These are phyloP conservation scores for Zygothrica quintamaculata DNA, from an alignment of 2,888 invertebrate genomes.

Conservation along the genomic window DNA sequence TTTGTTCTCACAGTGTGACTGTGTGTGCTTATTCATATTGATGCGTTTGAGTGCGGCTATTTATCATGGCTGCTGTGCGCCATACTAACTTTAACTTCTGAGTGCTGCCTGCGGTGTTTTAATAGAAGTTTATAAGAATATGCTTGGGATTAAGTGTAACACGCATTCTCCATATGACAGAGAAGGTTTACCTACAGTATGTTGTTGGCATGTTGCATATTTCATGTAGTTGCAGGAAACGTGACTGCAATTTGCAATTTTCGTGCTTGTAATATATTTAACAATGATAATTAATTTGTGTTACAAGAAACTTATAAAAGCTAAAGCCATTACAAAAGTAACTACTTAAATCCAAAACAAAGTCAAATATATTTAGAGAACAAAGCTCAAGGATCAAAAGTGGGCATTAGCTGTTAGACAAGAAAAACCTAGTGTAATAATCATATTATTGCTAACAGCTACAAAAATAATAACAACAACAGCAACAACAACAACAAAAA, in stretches of 20 bases:
- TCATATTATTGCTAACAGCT: constrained; percentile 47
- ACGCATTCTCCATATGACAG: not conserved
- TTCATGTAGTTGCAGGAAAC: constrained; percentile 43
- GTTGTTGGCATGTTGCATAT: constrained; percentile 24
- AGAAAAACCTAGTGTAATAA: constrained; percentile 25
- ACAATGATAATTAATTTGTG: constrained; percentile 55
- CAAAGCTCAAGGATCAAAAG: not conserved
- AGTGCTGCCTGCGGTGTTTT: too few species aligned
- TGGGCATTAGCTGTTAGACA: not conserved
- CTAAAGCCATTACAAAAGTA: constrained; percentile 23
- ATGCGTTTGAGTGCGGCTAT: too few species aligned
- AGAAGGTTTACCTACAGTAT: not conserved
- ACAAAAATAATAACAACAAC: constrained; percentile 22
- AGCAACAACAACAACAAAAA: constrained; percentile 4
- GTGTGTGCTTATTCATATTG: too few species aligned
- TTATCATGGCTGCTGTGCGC: too few species aligned
- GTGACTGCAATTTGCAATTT: constrained; percentile 63
- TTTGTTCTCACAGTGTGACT: too few species aligned
- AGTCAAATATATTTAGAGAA: not conserved
- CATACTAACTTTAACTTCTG: too few species aligned
- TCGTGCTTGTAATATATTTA: constrained; percentile 27
- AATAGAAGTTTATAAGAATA: not conserved
- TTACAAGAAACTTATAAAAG: constrained; percentile 48
- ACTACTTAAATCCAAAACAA: constrained; percentile 4
- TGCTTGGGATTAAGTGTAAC: not conserved